Evolutionary conservation across 2,113 vertebrate species (phyloP), one percentile per base, ranked within the genome.

Genomic region (Anas platyrhynchos): DNA sequence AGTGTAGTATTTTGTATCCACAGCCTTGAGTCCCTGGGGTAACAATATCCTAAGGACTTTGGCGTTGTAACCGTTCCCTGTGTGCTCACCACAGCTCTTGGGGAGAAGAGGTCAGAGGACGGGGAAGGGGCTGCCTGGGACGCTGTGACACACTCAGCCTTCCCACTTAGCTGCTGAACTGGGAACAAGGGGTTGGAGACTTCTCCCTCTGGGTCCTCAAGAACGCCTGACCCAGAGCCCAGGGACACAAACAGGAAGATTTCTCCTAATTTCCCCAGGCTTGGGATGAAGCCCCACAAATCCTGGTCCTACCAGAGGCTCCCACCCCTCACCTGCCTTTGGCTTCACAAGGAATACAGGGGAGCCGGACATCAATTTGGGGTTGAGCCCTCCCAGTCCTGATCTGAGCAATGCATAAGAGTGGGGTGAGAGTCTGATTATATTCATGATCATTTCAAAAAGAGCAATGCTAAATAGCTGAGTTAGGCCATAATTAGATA

Each of bases 341-440:
- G 36, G 18, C n/a, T 38, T 66, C 8, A 26, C 2, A 18, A 61
- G 21, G 31, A 38, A 43, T 44, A 44, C 6, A 41, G 41, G 81
- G 58, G 41, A 46, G 36, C 26, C 25, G 29, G 38, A 0, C 2
- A 20, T 4, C 54, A 38, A 21, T 2, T 9, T 1, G 0, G 46
- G 38, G 41, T 4, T 50, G 34, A 77, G 78, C 61, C 69, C 34
- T 67, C 54, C 16, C 54, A 38, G 81, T 16, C 71, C 65, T 3
- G 8, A 62, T 56, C 36, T 38, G 50, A 81, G 41, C 67, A 61
- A 55, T 5, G 6, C n/a, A 17, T 9, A 11, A 58, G 75, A 38
- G 17, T 12, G 44, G 23, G 65, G 71, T 11, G 7, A 41, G 16
- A 22, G 29, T 38, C 79, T 61, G 9, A 23, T 66, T 32, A 63